Evolutionary conservation across 2,797 vertebrate species (phyloP), one percentile per base, ranked within the genome.

Genomic region (Lophius americanus): DNA sequence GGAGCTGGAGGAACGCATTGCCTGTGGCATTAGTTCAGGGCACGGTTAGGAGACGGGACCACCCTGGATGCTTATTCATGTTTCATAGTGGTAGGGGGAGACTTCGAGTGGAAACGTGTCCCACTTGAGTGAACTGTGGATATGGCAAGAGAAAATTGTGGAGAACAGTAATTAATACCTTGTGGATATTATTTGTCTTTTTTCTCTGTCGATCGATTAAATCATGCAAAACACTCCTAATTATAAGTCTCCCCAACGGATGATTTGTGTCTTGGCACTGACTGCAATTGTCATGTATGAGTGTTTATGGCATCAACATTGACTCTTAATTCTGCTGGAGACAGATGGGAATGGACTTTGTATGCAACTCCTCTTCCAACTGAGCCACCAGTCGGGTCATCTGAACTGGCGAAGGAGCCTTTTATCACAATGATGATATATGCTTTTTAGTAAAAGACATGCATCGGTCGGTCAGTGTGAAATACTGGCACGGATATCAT

Each of bases 201-300:
- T 83, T 72, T 75, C 61, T 70, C 81, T 82, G 80, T 77, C 86
- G 85, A 91, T 91, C 61, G 80, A 92, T 91, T 85, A 91, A 91
- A 92, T 92, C 90, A 89, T 86, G 88, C 88, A 92, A 91, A 91
- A 90, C 85, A 85, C 86, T 84, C 78, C 81, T 90, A 92, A 92
- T 91, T 90, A 91, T 86, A 85, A 79, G 60, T 59, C 81, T 84
- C 81, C 86, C 83, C 78, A 66, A 68, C 74, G 85, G 81, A 90
- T 77, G 73, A 69, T 56, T 65, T 75, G 73, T 73, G 81, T 83
- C 84, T 90, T 63, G 9, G 76, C 78, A 73, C 78, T 75, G 78
- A 87, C 85, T 85, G 82, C 72, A 90, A 90, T 90, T 88, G 86
- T 88, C 88, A 86, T 49, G 69, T 80, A 76, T 73, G 84, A 82